phyloP scores from a whole-genome alignment of 30 jellyfish, hydroid and myxozoan species.

The Aurelia coerulea region DNA sequence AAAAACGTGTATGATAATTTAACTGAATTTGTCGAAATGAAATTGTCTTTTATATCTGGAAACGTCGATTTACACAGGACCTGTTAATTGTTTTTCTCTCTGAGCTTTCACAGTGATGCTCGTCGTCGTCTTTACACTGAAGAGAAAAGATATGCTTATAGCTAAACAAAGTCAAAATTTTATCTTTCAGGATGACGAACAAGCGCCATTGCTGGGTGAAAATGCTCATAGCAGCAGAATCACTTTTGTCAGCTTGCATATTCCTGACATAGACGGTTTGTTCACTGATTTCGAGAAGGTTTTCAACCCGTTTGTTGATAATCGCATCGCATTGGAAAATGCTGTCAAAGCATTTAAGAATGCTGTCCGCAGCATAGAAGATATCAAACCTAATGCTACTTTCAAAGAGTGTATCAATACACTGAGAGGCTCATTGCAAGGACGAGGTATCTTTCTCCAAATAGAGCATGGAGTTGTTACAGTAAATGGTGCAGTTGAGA shows the following conservation, averaged over 20 bases:
- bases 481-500: slow-evolving; percentile 33
- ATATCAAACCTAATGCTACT: slow-evolving; percentile 1
- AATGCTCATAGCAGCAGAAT: too few species aligned
- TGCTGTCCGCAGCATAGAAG: slow-evolving; percentile 4
- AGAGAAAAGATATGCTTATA: too few species aligned
- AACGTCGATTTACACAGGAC: too few species aligned
- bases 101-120: too few species aligned
- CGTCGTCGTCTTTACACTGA: too few species aligned
- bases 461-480: slow-evolving; percentile 18
- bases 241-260: background rate
- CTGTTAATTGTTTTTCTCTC: too few species aligned
- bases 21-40: too few species aligned
- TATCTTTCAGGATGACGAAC: too few species aligned
- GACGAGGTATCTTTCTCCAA: slow-evolving; percentile 4
- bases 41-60: too few species aligned
- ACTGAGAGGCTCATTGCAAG: slow-evolving; percentile 20
- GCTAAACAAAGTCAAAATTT: too few species aligned
- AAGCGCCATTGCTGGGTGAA: too few species aligned
- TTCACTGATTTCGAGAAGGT: slow-evolving; percentile 43
- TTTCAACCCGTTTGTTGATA: slow-evolving; percentile 48
- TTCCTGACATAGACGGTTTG: slow-evolving; percentile 19
- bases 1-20: too few species aligned
- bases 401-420: slow-evolving; percentile 18
- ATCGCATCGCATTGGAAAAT: slow-evolving; percentile 42
- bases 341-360: slow-evolving; percentile 31